phyloP scores from a whole-genome alignment of 2,888 invertebrate genomes.

The Apamea epomidion region DNA sequence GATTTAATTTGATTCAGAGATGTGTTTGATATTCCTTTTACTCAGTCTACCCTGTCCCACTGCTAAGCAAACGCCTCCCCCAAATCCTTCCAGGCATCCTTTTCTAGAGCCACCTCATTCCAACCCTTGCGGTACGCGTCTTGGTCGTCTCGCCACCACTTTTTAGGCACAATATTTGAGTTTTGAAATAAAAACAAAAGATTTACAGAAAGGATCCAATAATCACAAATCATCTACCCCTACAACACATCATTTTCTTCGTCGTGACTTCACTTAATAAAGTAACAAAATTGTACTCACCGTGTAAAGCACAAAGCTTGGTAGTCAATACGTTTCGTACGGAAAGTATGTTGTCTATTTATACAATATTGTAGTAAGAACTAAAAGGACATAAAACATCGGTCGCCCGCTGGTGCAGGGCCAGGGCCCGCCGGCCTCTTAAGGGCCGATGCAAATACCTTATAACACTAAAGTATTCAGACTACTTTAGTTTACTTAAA shows the following conservation, averaged over 20 bases:
- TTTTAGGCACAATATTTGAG: neutral
- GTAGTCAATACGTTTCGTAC: conserved; percentile 22
- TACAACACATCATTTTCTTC: conserved; percentile 27
- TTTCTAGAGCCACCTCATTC: neutral
- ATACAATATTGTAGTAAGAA: conserved; percentile 46
- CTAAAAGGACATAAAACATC: conserved; percentile 65
- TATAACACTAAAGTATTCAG: conserved; percentile 69
- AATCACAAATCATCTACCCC: conserved; percentile 33
- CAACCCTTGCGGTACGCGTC: neutral
- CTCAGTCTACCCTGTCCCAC: neutral
- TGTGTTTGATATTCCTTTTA: neutral
- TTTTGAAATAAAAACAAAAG: neutral
- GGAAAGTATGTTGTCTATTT: conserved; percentile 38
- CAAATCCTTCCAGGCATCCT: neutral
- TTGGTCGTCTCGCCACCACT: neutral
- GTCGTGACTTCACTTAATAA: conserved; percentile 47
- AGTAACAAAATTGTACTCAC: conserved; percentile 24
- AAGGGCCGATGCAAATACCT: conserved; percentile 61
- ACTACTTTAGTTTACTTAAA: conserved; percentile 71
- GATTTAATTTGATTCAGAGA: neutral
- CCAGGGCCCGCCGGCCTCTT: conserved; percentile 52
- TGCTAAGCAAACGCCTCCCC: neutral
- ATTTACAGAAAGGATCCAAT: conserved; percentile 2
- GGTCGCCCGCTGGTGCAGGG: conserved; percentile 62
- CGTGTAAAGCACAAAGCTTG: conserved; percentile 15